A percentile compares a stretch with the other conserved stretches of the same genome.
phyloP scores from a whole-genome alignment of 1,140 invertebrate species.

The Drosophila littoralis region DNA sequence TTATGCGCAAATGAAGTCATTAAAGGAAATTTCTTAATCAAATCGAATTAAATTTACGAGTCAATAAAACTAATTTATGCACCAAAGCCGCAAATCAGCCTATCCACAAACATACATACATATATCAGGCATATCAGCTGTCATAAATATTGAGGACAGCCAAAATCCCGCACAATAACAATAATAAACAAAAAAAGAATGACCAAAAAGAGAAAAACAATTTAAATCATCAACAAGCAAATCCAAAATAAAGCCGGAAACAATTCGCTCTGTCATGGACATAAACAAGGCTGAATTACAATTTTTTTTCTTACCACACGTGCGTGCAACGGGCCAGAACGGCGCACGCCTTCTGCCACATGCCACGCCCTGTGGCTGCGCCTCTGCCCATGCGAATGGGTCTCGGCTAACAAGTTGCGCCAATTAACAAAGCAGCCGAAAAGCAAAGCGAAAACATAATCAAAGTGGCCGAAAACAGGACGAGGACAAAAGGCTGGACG shows the following conservation, averaged over 20 bases:
- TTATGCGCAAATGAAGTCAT: too few species aligned
- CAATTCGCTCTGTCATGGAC: constrained; percentile 21
- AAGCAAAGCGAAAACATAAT: constrained; percentile 39
- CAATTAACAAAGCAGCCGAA: constrained; percentile 55
- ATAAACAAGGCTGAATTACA: constrained; percentile 40
- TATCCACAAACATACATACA: constrained; percentile 24
- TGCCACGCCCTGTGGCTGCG: background rate
- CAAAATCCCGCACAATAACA: background rate
- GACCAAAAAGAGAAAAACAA: constrained; percentile 12
- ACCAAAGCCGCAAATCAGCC: constrained; percentile 17
- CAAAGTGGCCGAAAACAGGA: constrained; percentile 28
- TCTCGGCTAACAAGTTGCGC: constrained; percentile 27
- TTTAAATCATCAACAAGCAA: constrained; percentile 28
- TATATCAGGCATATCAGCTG: constrained; percentile 20
- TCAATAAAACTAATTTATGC: constrained; percentile 8
- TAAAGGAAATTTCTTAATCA: too few species aligned
- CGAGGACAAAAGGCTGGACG: constrained; percentile 8
- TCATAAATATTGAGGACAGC: constrained; percentile 27
- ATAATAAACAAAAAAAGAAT: background rate
- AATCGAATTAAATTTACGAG: background rate
- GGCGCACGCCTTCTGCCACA: constrained; percentile 1
- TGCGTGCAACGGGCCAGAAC: constrained; percentile 14
- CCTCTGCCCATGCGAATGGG: constrained; percentile 10
- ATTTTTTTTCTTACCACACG: constrained; percentile 31
- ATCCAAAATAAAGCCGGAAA: constrained; percentile 32